These are phyloP conservation scores for Rhagoletis zephyria DNA, from an alignment of 1,140 invertebrate genomes.

Conservation along the genomic window DNA sequence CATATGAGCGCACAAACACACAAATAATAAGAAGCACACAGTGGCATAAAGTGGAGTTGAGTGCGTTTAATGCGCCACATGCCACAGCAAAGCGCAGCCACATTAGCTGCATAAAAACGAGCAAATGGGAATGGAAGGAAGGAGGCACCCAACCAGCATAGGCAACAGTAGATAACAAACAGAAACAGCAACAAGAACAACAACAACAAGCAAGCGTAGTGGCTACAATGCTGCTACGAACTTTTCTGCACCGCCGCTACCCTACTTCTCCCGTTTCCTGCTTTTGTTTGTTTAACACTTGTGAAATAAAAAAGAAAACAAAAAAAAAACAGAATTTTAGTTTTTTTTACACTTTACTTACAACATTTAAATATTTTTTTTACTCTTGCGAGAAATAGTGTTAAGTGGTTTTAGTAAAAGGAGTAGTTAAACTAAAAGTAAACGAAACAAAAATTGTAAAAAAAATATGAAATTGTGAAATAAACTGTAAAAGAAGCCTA, in stretches of 20 bases:
- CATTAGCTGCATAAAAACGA: constrained; percentile 8
- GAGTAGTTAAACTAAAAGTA: background rate
- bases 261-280: no score
- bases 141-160: no score
- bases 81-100: constrained; percentile 32
- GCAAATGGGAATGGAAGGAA: background rate
- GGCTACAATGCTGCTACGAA: background rate
- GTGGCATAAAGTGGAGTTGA: background rate
- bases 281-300: background rate
- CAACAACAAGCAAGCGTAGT: background rate
- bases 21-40: background rate
- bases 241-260: background rate
- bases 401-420: constrained; percentile 20
- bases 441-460: background rate
- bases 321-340: background rate
- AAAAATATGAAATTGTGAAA: background rate
- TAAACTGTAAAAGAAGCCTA: background rate
- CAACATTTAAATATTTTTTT: background rate
- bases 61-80: constrained; percentile 39
- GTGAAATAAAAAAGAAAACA: background rate
- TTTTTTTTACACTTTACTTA: constrained; percentile 42
- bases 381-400: background rate
- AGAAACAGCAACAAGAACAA: no score
- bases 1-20: background rate
- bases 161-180: background rate